Conservation (phyloP, 2,888 invertebrate species). For the Eupithecia subumbrata region DNA sequence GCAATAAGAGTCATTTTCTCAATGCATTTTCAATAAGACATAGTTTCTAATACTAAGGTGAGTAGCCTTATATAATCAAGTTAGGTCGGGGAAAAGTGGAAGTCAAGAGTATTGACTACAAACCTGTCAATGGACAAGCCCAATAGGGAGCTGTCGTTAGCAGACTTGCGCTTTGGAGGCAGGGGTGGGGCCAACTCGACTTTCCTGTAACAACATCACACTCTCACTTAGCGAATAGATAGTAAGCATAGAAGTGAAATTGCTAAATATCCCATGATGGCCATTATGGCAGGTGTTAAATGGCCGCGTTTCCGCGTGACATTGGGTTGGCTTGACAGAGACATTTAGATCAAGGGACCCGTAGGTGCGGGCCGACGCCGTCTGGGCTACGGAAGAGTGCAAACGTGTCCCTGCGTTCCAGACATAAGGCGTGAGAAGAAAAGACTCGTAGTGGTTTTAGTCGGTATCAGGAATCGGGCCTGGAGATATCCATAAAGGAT, state of each 20-base stretch:
- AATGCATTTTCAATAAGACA: background rate
- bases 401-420: too few relatives aligned
- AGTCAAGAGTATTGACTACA: slow-evolving; percentile 49
- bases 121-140: slow-evolving; percentile 86
- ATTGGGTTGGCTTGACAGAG: too few relatives aligned
- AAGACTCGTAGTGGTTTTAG: too few relatives aligned
- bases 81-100: slow-evolving; percentile 29
- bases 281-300: too few relatives aligned
- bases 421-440: too few relatives aligned
- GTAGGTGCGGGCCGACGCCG: too few relatives aligned
- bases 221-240: slow-evolving; percentile 52
- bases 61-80: slow-evolving; percentile 3
- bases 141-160: slow-evolving; percentile 79
- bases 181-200: slow-evolving; percentile 90
- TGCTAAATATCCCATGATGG: background rate
- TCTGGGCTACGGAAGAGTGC: too few relatives aligned
- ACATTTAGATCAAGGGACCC: too few relatives aligned
- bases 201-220: slow-evolving; percentile 77
- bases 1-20: background rate
- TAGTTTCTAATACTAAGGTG: slow-evolving; percentile 6
- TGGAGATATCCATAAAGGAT: too few relatives aligned
- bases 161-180: slow-evolving; percentile 89
- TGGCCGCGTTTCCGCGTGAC: too few relatives aligned
- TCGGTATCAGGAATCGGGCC: too few relatives aligned
- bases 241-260: slow-evolving; percentile 16